Evolutionary conservation across 2,888 invertebrate genomes (phyloP).

Genomic region (Caenorhabditis zanzibari): DNA sequence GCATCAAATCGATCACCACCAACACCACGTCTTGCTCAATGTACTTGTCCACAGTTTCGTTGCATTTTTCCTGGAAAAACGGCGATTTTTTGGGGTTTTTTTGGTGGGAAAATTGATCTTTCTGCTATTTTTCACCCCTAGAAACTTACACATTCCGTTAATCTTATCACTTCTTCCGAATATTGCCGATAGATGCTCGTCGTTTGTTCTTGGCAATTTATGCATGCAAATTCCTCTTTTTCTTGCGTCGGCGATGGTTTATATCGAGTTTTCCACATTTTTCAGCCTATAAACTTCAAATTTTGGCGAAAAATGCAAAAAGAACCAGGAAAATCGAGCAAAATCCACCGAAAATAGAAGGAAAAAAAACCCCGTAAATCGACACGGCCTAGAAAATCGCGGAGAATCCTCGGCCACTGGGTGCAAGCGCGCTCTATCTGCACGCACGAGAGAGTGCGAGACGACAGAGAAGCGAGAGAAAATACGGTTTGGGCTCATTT

Average conservation of each 20-base stretch:
- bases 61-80: slow-evolving; percentile 88
- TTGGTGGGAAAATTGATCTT: background rate
- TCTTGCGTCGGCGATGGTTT: slow-evolving; percentile 24
- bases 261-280: slow-evolving; percentile 38
- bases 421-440: slow-evolving; percentile 19
- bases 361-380: slow-evolving; percentile 11
- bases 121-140: background rate
- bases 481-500: background rate
- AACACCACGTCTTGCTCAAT: slow-evolving; percentile 94
- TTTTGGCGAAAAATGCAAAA: background rate
- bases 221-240: slow-evolving; percentile 71
- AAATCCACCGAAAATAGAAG: background rate
- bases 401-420: background rate
- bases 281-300: background rate
- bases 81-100: background rate
- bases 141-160: slow-evolving; percentile 81
- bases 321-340: background rate
- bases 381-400: background rate
- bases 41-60: slow-evolving; percentile 91
- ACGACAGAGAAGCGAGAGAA: background rate
- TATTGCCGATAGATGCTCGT: slow-evolving; percentile 76
- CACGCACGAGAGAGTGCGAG: slow-evolving; percentile 7
- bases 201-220: slow-evolving; percentile 75
- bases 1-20: slow-evolving; percentile 90
- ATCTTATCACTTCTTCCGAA: slow-evolving; percentile 77